Evolutionary conservation across 2,888 invertebrate species (phyloP).

Genomic region (Andrena fulva): DNA sequence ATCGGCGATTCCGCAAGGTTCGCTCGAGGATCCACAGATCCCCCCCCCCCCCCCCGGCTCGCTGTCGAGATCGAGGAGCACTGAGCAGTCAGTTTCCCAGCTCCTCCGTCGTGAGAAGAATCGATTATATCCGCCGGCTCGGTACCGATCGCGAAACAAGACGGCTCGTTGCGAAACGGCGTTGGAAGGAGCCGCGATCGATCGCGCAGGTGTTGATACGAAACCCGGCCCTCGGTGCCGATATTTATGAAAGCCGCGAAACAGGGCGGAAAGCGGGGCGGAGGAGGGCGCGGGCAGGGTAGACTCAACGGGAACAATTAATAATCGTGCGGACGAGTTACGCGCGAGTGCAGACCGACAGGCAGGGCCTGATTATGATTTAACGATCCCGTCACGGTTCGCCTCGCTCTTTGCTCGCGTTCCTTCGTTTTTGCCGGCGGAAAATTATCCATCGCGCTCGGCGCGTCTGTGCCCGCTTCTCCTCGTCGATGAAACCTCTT

Average conservation of each 20-base stretch:
- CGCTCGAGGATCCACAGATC: no score
- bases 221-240: background rate
- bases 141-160: constrained; percentile 1
- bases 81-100: no score
- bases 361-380: constrained; percentile 72
- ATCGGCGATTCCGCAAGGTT: no score
- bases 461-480: constrained; percentile 1
- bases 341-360: constrained; percentile 68
- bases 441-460: background rate
- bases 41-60: no score
- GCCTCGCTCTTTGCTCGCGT: constrained; percentile 40
- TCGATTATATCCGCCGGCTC: background rate
- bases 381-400: constrained; percentile 74
- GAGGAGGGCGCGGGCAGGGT: constrained; percentile 11
- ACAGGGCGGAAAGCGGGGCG: constrained; percentile 1
- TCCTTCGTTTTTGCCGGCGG: constrained; percentile 3
- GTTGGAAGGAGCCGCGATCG: constrained; percentile 1
- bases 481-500: no score
- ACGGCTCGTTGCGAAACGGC: no score
- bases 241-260: constrained; percentile 5
- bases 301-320: constrained; percentile 71
- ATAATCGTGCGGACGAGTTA: constrained; percentile 64
- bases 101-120: background rate
- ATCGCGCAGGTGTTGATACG: constrained; percentile 26
- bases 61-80: no score